Evolutionary conservation across 2,888 invertebrate genomes (phyloP).

Genomic region (Camptogramma bilineatum): DNA sequence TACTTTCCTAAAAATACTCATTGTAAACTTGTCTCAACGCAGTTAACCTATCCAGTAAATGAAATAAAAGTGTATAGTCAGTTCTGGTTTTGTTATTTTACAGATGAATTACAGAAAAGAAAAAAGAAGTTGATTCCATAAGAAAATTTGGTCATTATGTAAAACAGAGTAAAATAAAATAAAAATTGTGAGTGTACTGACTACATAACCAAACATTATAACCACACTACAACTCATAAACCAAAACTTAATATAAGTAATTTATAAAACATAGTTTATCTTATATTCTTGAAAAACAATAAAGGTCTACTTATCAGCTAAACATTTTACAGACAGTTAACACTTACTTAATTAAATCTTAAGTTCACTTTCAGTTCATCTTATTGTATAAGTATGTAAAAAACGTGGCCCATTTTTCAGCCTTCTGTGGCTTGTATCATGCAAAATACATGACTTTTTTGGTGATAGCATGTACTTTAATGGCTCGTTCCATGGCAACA

Average conservation of each 20-base stretch:
- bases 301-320: conserved; percentile 26
- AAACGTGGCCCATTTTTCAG: conserved; percentile 25
- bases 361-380: conserved; percentile 31
- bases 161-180: conserved; percentile 12
- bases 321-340: conserved; percentile 33
- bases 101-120: conserved; percentile 6
- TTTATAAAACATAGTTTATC: conserved; percentile 31
- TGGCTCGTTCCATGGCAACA: conserved; percentile 98
- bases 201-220: conserved; percentile 33
- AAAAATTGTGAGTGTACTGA: conserved; percentile 32
- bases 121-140: conserved; percentile 25
- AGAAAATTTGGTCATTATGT: conserved; percentile 29
- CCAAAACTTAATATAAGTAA: conserved; percentile 33
- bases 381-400: conserved; percentile 17
- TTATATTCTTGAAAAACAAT: conserved; percentile 27
- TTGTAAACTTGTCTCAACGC: neutral
- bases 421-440: conserved; percentile 64
- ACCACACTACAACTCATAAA: conserved; percentile 30
- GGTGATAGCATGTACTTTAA: conserved; percentile 99
- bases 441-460: conserved; percentile 99
- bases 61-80: neutral
- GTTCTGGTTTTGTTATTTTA: conserved; percentile 20
- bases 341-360: conserved; percentile 27
- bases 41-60: neutral
- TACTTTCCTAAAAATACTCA: too few relatives aligned